Conservation (phyloP, 2,888 invertebrate genomes). For the Pemphredon lugubris region DNA sequence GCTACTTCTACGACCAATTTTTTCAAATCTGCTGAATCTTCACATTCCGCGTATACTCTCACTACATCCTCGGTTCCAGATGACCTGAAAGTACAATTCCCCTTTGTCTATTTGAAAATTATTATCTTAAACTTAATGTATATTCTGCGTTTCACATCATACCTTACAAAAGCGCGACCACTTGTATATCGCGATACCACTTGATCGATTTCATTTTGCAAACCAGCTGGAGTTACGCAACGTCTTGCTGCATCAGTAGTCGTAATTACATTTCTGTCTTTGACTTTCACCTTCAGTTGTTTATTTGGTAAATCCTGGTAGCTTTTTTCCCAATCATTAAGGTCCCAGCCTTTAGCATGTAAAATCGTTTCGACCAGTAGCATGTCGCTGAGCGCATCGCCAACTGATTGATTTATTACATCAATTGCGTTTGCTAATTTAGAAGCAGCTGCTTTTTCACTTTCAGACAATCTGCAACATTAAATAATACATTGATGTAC, state of each 20-base stretch:
- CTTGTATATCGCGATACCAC: constrained; percentile 86
- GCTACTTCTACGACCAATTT: constrained; percentile 89
- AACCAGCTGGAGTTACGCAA: constrained; percentile 90
- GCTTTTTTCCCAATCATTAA: constrained; percentile 89
- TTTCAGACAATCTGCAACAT: constrained; percentile 53
- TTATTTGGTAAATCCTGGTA: constrained; percentile 94
- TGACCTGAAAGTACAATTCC: constrained; percentile 82
- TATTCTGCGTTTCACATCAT: constrained; percentile 34
- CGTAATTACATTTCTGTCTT: constrained; percentile 91
- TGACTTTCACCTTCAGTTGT: constrained; percentile 93
- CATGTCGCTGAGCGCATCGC: constrained; percentile 98
- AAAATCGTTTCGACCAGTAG: constrained; percentile 96
- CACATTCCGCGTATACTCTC: constrained; percentile 97
- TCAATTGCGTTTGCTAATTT: constrained; percentile 88
- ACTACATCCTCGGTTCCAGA: constrained; percentile 99
- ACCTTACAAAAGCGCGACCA: constrained; percentile 94
- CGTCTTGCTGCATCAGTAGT: constrained; percentile 94
- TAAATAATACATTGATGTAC: neutral
- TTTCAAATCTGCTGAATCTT: constrained; percentile 87
- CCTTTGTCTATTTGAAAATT: no score
- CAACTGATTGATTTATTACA: constrained; percentile 96
- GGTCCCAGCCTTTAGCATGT: constrained; percentile 89
- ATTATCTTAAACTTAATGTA: no score
- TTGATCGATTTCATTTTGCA: constrained; percentile 91
- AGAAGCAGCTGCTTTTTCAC: constrained; percentile 82